Evolutionary conservation across 2,888 invertebrate genomes (phyloP), one percentile per base, ranked within the genome.

Genomic region (Xestia ashworthii): DNA sequence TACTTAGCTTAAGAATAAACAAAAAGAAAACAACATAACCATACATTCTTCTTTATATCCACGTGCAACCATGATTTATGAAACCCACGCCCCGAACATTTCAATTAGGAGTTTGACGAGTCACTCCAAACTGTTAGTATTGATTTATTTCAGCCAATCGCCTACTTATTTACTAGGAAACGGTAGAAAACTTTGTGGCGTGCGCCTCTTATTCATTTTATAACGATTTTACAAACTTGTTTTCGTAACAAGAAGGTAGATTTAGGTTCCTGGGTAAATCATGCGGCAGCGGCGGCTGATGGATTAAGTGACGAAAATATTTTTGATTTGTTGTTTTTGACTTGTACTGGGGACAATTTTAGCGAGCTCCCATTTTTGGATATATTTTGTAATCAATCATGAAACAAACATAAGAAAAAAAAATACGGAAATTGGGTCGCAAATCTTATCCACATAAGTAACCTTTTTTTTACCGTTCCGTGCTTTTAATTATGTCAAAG

Each of bases 61-160:
- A 55, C 69, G 89, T 88, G 67, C 71, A 76, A 81, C 80, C 87
- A 92, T 94, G 94, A 94, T 94, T 94, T 94, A 94, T 94, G 93
- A 90, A 88, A 83, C 78, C 86, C 89, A 81, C 89, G 87, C 87
- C 89, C 90, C 71, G 83, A 93, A 93, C 93, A 90, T 93, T 94
- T 94, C 94, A 94, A 94, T 94, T 94, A 94, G 90, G 90, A 92
- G 86, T 93, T 93, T 93, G 94, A 94, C 93, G 92, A 94, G 92
- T 93, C 93, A 93, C 92, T 93, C 91, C 83, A 80, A 85, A 81
- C 85, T 53, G 77, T 81, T 80, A 80, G 84, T 91, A 92, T 93
- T 90, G 92, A 92, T 93, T 92, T 92, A 90, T 91, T 87, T 89
- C 79, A 82, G 60, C 74, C 88, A 84, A 88, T 85, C 70, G 72